Evolutionary conservation across 2,797 vertebrate genomes (phyloP), one percentile per base, ranked within the genome.

Genomic region (Pangasius mekongensis): DNA sequence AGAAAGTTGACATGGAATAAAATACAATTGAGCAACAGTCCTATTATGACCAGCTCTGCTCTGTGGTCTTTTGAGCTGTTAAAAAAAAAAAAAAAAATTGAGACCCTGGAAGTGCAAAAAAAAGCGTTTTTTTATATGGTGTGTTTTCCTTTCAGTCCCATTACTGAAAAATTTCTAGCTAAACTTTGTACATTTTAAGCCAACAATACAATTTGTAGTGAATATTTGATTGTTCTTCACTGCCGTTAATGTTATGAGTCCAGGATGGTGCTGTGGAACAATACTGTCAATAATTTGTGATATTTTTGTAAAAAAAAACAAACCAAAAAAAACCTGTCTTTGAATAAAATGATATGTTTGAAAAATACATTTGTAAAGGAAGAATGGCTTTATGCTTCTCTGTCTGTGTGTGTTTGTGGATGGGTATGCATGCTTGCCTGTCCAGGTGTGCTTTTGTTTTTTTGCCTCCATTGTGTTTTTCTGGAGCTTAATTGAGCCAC

Each of bases 221-320:
- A 60, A 60, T 39, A 36, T 36, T 81, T 58, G 20, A 47, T 58
- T 73, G 43, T 39, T 86, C 62, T 89, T 84, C 77, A 91, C 88
- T 91, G 91, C 85, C 89, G 33, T 88, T 74, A 66, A 62, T 73
- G 54, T 66, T 87, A 54, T 83, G 82, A 49, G 7, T 85, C 58
- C 27, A 76, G n/a, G 43, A 87, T 36, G 83, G 87, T 89, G 86
- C 89, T 90, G 60, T 83, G 64, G 71, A 43, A 49, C 83, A 64
- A 82, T 86, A 30, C 52, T 82, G 86, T 87, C 27, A 87, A 76
- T 78, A 4, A 77, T 77, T 87, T 91, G 86, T 90, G 76, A 89
- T 90, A 91, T 89, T 89, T 91, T 91, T 91, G 71, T 89, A 88
- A 87, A 84, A 71, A 62, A 39, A 18, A 81, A 76, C n/a, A 86